Evolutionary conservation across 2,888 invertebrate species (phyloP), one percentile per base, ranked within the genome.

Genomic region (Melolontha melolontha): DNA sequence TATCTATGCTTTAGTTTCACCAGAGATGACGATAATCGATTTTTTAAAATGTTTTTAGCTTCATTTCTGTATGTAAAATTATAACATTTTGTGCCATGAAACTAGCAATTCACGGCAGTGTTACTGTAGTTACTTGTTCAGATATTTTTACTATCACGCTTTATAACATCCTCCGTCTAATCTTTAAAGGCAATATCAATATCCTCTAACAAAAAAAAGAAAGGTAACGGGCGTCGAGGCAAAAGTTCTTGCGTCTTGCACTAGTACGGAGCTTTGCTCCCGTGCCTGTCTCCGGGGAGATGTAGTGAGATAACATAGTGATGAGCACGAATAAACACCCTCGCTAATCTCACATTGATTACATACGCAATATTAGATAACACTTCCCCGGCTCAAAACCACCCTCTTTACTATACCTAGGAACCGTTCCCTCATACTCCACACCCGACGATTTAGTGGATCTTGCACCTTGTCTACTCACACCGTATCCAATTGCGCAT

Each of bases 291-390:
- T 77, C 79, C 74, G 74, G 79, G 80, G 80, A 79, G 80, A 80
- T 79, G 77, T 77, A 74, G 74, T 74, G 75, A 78, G 80, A 80
- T 80, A 80, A 79, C 78, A 74, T 75, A 71, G 76, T 74, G 78
- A 79, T 75, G 79, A 78, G 78, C 75, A 75, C 76, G 80, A 78
- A 73, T 77, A 78, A 79, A 78, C 81, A 79, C 80, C 80, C 80
- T 77, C 77, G 78, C 81, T 82, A 82, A 82, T 82, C 82, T 82
- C 77, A 76, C 81, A 80, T 81, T 81, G 82, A 82, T 82, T 82
- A 80, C 79, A 77, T 79, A 81, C 81, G 81, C 80, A 81, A 80
- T 82, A 82, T 82, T 81, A 82, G 81, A 82, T 82, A 82, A 80
- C 79, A 78, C 79, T 79, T 79, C 76, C 79, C 77, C 74, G 68